These are phyloP conservation scores for Drosophila insularis DNA, from an alignment of 1,140 invertebrate genomes.

Conservation along the genomic window DNA sequence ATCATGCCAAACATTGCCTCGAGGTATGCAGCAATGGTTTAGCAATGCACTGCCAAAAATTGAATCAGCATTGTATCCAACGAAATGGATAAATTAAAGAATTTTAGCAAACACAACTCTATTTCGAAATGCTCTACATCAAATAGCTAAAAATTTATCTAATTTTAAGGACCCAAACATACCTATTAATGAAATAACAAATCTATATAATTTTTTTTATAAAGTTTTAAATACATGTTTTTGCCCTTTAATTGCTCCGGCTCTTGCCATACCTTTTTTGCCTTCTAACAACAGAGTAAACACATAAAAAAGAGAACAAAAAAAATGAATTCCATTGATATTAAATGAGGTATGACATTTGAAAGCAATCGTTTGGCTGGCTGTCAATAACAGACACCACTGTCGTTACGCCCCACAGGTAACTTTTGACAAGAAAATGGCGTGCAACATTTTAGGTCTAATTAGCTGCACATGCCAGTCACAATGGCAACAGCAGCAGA, in stretches of 20 bases:
- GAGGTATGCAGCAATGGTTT: conserved; percentile 44
- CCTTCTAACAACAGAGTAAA: not conserved
- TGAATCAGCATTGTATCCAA: conserved; percentile 1
- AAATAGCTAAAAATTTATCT: not conserved
- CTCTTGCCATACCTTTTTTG: not conserved
- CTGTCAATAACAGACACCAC: conserved; percentile 52
- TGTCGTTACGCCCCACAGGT: conserved; percentile 23
- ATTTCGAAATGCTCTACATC: not conserved
- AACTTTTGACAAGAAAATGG: conserved; percentile 60
- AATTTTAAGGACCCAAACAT: no score
- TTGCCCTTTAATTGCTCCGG: not conserved
- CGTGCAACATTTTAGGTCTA: conserved; percentile 51
- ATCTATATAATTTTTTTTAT: not conserved
- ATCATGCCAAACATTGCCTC: conserved; percentile 23
- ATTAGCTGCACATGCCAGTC: conserved; percentile 49
- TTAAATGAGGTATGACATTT: conserved; percentile 64
- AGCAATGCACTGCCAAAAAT: conserved; percentile 21
- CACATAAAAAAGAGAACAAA: not conserved
- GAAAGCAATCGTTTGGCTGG: conserved; percentile 50
- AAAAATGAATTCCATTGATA: conserved; percentile 33
- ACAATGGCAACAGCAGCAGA: not conserved
- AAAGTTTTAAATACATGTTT: not conserved
- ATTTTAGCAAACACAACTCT: not conserved
- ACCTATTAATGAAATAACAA: no score
- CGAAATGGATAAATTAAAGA: not conserved